phyloP scores from a whole-genome alignment of 2,888 invertebrate species.

The Chorisops tibialis region DNA sequence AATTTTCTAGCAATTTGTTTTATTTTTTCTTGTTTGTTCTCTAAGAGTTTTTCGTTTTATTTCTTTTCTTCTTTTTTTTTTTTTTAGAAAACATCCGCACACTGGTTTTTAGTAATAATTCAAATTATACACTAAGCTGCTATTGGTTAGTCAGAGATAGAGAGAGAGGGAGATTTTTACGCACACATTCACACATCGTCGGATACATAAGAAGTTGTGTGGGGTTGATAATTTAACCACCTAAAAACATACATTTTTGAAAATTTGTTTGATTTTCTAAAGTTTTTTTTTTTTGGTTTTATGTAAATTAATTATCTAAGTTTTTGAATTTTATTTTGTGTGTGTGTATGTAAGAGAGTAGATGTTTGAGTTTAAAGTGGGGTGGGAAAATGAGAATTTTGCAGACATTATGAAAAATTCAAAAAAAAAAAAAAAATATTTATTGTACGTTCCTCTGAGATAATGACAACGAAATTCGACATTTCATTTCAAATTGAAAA shows the following conservation, averaged over 20 bases:
- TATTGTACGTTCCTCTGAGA: neutral
- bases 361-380: too few species aligned
- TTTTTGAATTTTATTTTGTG: conserved; percentile 35
- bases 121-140: too few species aligned
- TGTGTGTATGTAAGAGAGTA: conserved; percentile 25
- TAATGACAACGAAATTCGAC: too few species aligned
- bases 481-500: too few species aligned
- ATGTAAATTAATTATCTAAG: conserved; percentile 35
- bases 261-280: conserved; percentile 36
- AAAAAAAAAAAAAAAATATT: too few species aligned
- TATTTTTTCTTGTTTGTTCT: neutral
- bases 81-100: neutral
- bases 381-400: neutral
- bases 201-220: conserved; percentile 35
- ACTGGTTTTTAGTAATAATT: neutral
- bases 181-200: conserved; percentile 39
- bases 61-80: neutral
- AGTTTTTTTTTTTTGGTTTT: too few species aligned
- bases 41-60: neutral
- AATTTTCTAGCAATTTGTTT: too few species aligned
- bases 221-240: conserved; percentile 23
- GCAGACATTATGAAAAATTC: neutral
- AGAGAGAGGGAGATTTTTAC: conserved; percentile 31
- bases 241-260: conserved; percentile 26
- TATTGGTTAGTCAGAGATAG: conserved; percentile 32